Evolutionary conservation across 2,113 vertebrate species (phyloP).

Genomic region (Pontoporia blainvillei): DNA sequence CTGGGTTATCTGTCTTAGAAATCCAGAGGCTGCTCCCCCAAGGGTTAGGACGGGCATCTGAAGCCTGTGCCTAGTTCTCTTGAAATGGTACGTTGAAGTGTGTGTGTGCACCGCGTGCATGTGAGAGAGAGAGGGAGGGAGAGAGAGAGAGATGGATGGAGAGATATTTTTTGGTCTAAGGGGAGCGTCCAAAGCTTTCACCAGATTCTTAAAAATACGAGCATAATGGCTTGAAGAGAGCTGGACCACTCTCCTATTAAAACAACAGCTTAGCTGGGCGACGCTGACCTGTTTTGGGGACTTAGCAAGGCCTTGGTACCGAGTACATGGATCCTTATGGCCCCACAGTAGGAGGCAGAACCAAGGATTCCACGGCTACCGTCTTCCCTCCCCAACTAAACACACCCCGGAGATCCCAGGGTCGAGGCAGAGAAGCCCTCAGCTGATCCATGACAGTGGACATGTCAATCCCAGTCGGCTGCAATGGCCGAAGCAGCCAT

Average conservation of each 20-base stretch:
- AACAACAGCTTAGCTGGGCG: not conserved
- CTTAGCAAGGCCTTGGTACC: not conserved
- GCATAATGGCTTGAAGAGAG: not conserved
- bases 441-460: not conserved
- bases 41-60: not conserved
- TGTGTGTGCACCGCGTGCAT: not conserved
- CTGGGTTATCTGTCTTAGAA: not conserved
- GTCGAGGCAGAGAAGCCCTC: not conserved
- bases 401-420: not conserved
- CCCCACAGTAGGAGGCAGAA: not conserved
- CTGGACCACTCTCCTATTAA: too few species aligned
- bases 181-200: not conserved
- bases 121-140: not conserved
- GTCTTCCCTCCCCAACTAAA: not conserved
- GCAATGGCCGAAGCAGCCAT: not conserved
- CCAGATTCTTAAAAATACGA: not conserved
- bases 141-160: not conserved
- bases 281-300: not conserved
- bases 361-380: not conserved
- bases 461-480: rapidly evolving
- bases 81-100: not conserved
- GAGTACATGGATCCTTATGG: not conserved
- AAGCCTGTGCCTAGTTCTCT: not conserved
- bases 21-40: not conserved
- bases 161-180: not conserved